Evolutionary conservation across 2,888 invertebrate genomes (phyloP), one percentile per base, ranked within the genome.

Genomic region (Meta bourneti): DNA sequence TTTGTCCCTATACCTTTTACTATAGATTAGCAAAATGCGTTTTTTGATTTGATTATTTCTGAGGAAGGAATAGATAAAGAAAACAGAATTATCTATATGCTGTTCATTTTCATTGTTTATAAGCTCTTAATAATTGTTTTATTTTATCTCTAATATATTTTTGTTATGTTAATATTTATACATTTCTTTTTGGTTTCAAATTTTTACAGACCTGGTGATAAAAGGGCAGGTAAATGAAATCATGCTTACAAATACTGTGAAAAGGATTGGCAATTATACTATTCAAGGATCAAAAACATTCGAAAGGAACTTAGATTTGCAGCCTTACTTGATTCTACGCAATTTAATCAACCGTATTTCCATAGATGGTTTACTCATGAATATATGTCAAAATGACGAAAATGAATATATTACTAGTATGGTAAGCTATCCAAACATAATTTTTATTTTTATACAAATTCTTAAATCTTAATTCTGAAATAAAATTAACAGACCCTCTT

Each of bases 281-380:
- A 72, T 87, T 48, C 16, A 19, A 7, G 80, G 75, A 5, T 54
- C 61, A 54, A 81, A 81, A 81, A 75, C n/a, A 48, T 82, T 81
- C 69, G 5, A 51, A 7, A 20, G 34, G 16, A 19, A 61, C 16
- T 70, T 88, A 34, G 54, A 16, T 20, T 16, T 88, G 48, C 13
- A 19, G 19, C 51, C 88, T n/a, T 6, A 61, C 19, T 61, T 81
- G 49, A 81, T 16, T 9, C 16, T 72, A n/a, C 20, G 5, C 20
- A 51, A 51, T 69, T 34, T n/a, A 52, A 11, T 87, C 19, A 80
- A 80, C 34, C n/a, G 79, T 54, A 61, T 72, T 34, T 71, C 71
- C 7, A n/a, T 79, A 0, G 71, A 79, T 19, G 52, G 11, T 13
- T 52, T 87, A 19, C 70, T 52, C 16, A 6, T 51, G 52, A 87